Base-by-base conservation (phyloP, 2,113 vertebrate species). In the Lasiurus cinereus region DNA sequence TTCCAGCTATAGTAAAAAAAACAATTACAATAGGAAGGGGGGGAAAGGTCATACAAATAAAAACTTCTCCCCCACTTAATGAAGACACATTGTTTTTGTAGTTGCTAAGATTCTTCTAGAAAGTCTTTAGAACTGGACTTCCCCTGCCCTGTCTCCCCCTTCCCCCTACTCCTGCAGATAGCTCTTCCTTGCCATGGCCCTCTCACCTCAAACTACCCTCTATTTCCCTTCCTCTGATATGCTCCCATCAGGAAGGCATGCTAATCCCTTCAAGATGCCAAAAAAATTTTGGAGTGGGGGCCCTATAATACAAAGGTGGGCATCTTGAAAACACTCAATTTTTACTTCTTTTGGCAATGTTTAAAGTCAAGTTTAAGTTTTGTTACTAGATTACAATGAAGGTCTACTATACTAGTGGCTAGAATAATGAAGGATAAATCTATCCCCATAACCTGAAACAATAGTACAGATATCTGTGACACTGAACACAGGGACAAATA, bases 1-100 rank as follows among this genome's bases (percentile, higher is more conserved):
- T 98, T 99, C 98, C 18, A 99, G 97, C 99, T 99, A 86, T 69
- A 64, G 84, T 0, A 9, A 0, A 91, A 39, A 39, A 91, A 73
- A 91, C n/a, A 84, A 66, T 36, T n/a, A 18, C 70, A 78, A 66
- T 3, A 39, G 56, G 59, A 78, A 88, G 27, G 39, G 33, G 33
- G 24, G 2, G 43, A 24, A n/a, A 77, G 36, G 31, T 77, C 74
- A 66, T 36, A 14, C 29, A 74, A 74, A 36, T 56, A 16, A 66
- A 66, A 64, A 29, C 46, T 72, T 31, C 29, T 16, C 29, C 6
- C 31, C 64, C 73, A 12, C 29, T n/a, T 4, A 14, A 29, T 16
- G 54, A 76, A 73, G 27, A 72, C 14, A 52, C 5, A 74, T 8
- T 59, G 29, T 73, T 83, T 84, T 94, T 76, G 74, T 24, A 93